Conservation (phyloP, 2,888 invertebrate genomes). For the Limenitis camilla region DNA sequence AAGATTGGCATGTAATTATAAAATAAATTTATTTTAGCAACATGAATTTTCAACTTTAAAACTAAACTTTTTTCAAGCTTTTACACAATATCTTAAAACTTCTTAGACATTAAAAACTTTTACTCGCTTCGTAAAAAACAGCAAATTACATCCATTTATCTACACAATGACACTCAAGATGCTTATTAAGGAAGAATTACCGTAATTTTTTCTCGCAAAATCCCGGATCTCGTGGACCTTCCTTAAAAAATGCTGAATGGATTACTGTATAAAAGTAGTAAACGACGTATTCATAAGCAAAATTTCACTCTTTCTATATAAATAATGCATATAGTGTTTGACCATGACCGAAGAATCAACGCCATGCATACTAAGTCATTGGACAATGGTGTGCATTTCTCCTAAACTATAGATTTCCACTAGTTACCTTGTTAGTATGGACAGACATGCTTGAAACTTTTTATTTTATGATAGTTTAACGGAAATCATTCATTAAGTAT, state of each 20-base stretch:
- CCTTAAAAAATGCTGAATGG: slow-evolving; percentile 27
- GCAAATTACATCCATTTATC: too few species aligned
- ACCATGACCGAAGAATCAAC: slow-evolving; percentile 45
- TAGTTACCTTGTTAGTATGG: slow-evolving; percentile 18
- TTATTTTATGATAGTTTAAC: too few species aligned
- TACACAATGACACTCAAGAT: too few species aligned
- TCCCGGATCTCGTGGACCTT: slow-evolving; percentile 8
- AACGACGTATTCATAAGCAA: slow-evolving; percentile 33
- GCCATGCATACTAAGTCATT: slow-evolving; percentile 44
- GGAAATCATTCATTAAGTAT: not conserved
- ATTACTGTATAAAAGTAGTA: slow-evolving; percentile 14
- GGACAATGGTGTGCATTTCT: slow-evolving; percentile 48
- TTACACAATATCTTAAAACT: too few species aligned
- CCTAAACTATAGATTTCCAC: slow-evolving; percentile 37
- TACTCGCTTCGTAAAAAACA: too few species aligned
- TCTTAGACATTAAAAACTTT: too few species aligned
- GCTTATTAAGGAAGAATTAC: too few species aligned
- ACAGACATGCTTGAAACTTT: slow-evolving; percentile 8
- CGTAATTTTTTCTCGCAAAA: not conserved
- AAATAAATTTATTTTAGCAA: too few species aligned
- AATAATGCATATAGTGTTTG: slow-evolving; percentile 57
- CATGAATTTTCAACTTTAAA: too few species aligned
- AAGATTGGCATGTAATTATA: too few species aligned
- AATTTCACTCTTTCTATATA: slow-evolving; percentile 65
- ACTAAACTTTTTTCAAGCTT: too few species aligned